phyloP scores from a whole-genome alignment of 1,140 invertebrate species.

The Sminthurinus signatus region DNA sequence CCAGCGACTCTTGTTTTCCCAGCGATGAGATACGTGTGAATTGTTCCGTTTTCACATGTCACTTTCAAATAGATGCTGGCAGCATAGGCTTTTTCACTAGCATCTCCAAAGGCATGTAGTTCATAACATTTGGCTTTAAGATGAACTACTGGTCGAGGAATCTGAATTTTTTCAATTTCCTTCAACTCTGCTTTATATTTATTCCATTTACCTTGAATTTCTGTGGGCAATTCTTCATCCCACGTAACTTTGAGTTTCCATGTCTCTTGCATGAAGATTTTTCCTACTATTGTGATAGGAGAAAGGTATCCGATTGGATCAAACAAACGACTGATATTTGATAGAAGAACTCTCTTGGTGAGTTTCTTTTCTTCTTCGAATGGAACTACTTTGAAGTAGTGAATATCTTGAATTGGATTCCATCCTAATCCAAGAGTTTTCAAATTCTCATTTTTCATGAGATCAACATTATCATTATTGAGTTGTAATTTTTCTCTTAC shows the following conservation, averaged over 20 bases:
- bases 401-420: constrained; percentile 40
- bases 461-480: neutral
- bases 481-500: neutral
- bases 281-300: constrained; percentile 18
- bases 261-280: constrained; percentile 33
- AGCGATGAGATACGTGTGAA: neutral
- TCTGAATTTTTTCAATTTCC: neutral
- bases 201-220: constrained; percentile 37
- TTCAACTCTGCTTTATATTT: constrained; percentile 7
- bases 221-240: constrained; percentile 27
- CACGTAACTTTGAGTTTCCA: constrained; percentile 26
- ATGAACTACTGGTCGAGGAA: neutral
- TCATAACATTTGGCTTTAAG: neutral
- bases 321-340: constrained; percentile 26
- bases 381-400: neutral
- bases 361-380: neutral
- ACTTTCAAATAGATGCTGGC: neutral
- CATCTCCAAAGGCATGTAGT: constrained; percentile 6
- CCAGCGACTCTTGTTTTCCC: constrained; percentile 41
- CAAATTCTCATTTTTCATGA: neutral
- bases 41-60: neutral
- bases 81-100: neutral
- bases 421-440: constrained; percentile 44
- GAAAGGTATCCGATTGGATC: constrained; percentile 31
- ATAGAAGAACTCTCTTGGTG: constrained; percentile 28